phyloP scores from a whole-genome alignment of 2,888 invertebrate genomes.

The Netelia fuscicornis region DNA sequence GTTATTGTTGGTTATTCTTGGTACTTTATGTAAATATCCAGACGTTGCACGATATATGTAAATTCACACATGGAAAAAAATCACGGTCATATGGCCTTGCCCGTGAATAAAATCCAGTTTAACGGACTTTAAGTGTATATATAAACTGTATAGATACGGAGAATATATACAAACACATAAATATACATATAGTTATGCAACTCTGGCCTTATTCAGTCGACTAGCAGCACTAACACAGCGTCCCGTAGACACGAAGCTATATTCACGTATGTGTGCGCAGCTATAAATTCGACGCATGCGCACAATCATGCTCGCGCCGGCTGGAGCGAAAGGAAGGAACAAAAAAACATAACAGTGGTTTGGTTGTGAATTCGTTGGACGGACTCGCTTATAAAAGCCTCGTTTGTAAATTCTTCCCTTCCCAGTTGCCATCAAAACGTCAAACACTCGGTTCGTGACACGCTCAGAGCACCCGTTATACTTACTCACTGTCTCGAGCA shows the following conservation, averaged over 20 bases:
- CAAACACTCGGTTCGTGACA: neutral
- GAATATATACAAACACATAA: neutral
- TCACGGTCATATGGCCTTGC: conserved; percentile 7
- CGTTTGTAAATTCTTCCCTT: conserved; percentile 36
- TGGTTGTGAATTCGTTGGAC: conserved; percentile 10
- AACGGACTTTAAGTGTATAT: too few relatives aligned
- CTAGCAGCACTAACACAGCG: neutral
- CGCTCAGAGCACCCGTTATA: neutral
- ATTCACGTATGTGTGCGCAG: neutral
- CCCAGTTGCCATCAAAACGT: conserved; percentile 35
- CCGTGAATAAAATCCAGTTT: conserved; percentile 6
- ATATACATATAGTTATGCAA: neutral
- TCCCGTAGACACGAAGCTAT: neutral
- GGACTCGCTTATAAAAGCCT: conserved; percentile 60
- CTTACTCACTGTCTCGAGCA: neutral
- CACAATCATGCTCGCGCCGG: neutral
- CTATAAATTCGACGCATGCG: conserved; percentile 50
- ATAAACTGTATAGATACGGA: neutral
- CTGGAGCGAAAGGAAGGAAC: neutral
- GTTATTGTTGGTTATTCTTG: too few relatives aligned
- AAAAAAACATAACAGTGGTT: conserved; percentile 10
- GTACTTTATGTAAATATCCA: too few relatives aligned
- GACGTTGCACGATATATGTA: neutral
- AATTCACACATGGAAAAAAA: neutral
- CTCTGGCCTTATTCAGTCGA: neutral